phyloP scores from a whole-genome alignment of 2,797 vertebrate genomes.

The Enteromius unitaeniatus region DNA sequence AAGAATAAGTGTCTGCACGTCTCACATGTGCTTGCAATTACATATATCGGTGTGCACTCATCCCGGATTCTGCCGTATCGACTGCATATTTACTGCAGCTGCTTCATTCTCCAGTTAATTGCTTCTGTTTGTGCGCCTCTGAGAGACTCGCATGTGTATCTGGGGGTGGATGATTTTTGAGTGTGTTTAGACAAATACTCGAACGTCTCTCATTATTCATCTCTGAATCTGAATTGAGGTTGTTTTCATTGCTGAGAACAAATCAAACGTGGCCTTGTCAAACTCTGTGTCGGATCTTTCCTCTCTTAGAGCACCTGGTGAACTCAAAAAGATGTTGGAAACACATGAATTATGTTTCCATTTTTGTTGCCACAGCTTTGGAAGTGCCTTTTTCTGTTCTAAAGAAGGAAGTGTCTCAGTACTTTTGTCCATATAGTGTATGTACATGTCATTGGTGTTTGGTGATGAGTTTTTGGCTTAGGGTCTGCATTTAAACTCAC shows the following conservation, averaged over 20 bases:
- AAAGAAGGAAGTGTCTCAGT: too few species aligned
- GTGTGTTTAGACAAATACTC: constrained; percentile 45
- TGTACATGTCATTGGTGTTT: too few species aligned
- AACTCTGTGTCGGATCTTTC: constrained; percentile 17
- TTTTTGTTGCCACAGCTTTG: too few species aligned
- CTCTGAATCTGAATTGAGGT: constrained; percentile 28
- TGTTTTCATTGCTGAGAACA: constrained; percentile 37
- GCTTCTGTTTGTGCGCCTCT: constrained; percentile 30
- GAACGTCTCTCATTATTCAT: constrained; percentile 32
- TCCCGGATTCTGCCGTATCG: constrained; percentile 13
- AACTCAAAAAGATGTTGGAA: not conserved
- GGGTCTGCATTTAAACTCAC: too few species aligned
- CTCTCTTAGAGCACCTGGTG: constrained; percentile 27
- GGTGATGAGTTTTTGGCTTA: too few species aligned
- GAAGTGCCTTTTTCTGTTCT: too few species aligned
- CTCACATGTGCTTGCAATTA: constrained; percentile 25
- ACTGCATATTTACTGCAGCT: constrained; percentile 38
- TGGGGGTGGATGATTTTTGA: constrained; percentile 32
- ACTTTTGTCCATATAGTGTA: too few species aligned
- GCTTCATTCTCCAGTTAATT: constrained; percentile 51
- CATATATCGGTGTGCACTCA: not conserved
- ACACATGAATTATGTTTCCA: too few species aligned
- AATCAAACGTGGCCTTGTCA: constrained; percentile 36
- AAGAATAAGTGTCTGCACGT: constrained; percentile 1
- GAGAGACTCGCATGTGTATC: constrained; percentile 14